phyloP scores from a whole-genome alignment of 2,113 vertebrate genomes.

The Oreocharis arfaki region DNA sequence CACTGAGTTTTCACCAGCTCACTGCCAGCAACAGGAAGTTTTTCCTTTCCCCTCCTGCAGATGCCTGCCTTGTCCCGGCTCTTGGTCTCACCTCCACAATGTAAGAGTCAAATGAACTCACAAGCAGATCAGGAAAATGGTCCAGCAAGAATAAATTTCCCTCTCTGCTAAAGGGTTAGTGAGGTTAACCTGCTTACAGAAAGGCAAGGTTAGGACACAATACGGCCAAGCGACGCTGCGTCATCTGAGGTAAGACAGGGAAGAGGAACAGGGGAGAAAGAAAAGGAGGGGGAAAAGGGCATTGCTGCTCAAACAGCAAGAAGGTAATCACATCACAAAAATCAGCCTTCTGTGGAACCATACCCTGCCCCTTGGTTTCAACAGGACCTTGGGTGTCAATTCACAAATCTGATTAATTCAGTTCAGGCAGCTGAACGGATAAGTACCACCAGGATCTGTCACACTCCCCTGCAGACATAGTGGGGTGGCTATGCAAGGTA shows the following conservation, averaged over 20 bases:
- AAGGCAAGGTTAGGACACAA: not conserved
- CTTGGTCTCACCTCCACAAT: not conserved
- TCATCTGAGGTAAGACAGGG: not conserved
- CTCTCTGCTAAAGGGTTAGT: not conserved
- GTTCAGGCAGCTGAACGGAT: not conserved
- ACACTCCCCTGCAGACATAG: not conserved
- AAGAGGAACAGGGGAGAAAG: not conserved
- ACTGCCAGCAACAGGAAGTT: not conserved
- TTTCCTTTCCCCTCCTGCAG: not conserved
- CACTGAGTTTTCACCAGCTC: not conserved
- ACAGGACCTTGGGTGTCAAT: not conserved
- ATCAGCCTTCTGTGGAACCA: not conserved
- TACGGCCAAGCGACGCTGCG: rapidly evolving
- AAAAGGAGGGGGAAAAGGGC: not conserved
- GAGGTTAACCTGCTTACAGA: not conserved
- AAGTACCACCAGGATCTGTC: not conserved
- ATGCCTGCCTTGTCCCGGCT: not conserved
- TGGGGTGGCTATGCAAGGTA: not conserved
- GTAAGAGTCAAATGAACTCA: not conserved
- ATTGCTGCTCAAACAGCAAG: not conserved
- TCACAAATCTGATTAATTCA: not conserved
- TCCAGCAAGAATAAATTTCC: not conserved
- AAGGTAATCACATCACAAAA: not conserved
- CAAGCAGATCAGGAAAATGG: not conserved
- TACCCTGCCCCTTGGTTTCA: not conserved